Base-by-base conservation (phyloP, 2,888 invertebrate genomes). In the Spialia ferax region DNA sequence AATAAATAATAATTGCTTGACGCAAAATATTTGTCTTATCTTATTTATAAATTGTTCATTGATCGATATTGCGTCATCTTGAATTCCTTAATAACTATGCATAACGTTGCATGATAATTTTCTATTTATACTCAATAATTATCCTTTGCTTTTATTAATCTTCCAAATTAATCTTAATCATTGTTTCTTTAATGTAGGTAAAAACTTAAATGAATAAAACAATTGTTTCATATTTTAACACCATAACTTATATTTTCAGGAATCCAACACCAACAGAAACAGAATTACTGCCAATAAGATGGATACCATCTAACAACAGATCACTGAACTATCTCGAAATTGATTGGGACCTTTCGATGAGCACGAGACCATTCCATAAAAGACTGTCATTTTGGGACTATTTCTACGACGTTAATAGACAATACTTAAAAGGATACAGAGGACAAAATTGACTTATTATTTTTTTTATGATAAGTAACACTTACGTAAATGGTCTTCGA, bases 251-350 rank as follows among this genome's bases (percentile, higher is more conserved):
- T 54, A 20, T 7, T 59, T 71, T 13, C 65, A 76, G 79, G 13
- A 59, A 79, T 29, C 87, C 87, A 3, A 87, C 83, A n/a, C 52
- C 52, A 7, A 13, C 1, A 5, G 23, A 6, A 6, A 26, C 52
- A 0, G 52, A 52, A n/a, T 13, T 52, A 6, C 7, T 52, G 23
- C 52, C 52, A 23, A 26, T 23, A 23, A 52, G 11, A 26, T 52
- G 52, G 52, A n/a, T 20, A 23, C 23, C 52, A n/a, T n/a, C 20
- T 26, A 52, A 23, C 23, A 52, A 52, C n/a, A 23, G 7, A 7
- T 52, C 52, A 52, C 52, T 52, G 52, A 52, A 52, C 26, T n/a
- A 23, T 52, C 52, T 52, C 7, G 52, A 52, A 26, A 52, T 52
- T 2, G 52, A 22, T 1, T 50, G 22, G 11, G 48, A 50, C 0